Evolutionary conservation across 2,797 vertebrate genomes (phyloP).

Genomic region (Helarctos malayanus): DNA sequence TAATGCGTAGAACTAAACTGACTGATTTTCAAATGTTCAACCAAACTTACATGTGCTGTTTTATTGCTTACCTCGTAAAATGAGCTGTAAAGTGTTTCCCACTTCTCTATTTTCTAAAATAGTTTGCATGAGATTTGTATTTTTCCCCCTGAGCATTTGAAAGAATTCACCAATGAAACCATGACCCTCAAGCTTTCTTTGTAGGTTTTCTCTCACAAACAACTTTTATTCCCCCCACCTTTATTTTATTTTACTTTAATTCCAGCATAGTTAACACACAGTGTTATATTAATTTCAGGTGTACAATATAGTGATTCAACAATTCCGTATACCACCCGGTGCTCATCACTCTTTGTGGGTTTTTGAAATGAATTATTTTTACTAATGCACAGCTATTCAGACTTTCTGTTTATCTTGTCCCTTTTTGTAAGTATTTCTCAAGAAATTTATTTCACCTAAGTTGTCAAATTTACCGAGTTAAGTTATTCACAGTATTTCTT

Average conservation of each 20-base stretch:
- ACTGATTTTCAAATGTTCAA: constrained; percentile 40
- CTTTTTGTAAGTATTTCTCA: background rate
- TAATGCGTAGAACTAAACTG: background rate
- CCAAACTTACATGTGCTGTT: background rate
- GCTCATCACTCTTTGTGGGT: background rate
- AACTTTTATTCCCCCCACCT: background rate
- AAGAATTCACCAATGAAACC: background rate
- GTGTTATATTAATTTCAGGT: background rate
- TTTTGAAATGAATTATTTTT: background rate
- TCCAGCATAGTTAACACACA: background rate
- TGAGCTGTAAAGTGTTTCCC: background rate
- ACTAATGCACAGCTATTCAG: background rate
- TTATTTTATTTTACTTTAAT: background rate
- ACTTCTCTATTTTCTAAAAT: background rate
- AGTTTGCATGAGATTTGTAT: background rate
- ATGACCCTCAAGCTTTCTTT: background rate
- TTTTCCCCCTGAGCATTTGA: background rate
- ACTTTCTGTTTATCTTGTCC: background rate
- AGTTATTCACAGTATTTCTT: background rate
- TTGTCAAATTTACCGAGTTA: background rate
- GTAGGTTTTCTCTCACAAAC: background rate
- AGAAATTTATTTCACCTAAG: constrained; percentile 11
- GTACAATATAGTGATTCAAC: background rate
- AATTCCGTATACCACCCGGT: background rate
- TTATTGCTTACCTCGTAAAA: background rate